Percentiles rank a stretch among this genome's conserved stretches.
phyloP scores from a whole-genome alignment of 1,140 invertebrate genomes.

The Eumeta japonica region DNA sequence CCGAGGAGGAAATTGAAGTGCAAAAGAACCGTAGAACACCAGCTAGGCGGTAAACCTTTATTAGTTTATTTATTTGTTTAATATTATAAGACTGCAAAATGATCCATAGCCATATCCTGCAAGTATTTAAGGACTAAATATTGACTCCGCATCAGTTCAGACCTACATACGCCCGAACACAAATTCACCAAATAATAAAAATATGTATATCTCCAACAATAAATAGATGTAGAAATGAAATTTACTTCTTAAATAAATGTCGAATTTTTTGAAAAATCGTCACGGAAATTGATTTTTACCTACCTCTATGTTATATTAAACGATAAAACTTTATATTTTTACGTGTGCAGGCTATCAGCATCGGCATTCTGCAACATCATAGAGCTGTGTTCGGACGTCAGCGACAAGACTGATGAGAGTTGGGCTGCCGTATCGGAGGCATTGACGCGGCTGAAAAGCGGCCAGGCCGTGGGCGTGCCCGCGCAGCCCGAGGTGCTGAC shows the following conservation, averaged over 20 bases:
- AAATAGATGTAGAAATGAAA: not conserved
- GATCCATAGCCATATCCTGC: not conserved
- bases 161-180: too few relatives aligned
- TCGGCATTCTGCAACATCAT: constrained; percentile 29
- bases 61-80: too few relatives aligned
- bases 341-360: constrained; percentile 30
- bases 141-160: too few relatives aligned
- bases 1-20: constrained; percentile 21
- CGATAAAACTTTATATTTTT: not conserved
- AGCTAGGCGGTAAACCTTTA: constrained; percentile 22
- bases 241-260: not conserved
- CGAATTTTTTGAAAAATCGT: not conserved
- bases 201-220: not conserved
- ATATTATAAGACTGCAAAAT: not conserved
- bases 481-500: constrained; percentile 17
- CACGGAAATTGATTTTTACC: not conserved
- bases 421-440: constrained; percentile 23
- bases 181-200: constrained; percentile 1
- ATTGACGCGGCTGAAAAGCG: constrained; percentile 17
- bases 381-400: constrained; percentile 25
- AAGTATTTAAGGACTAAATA: too few relatives aligned
- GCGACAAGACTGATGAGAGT: constrained; percentile 15
- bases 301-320: not conserved
- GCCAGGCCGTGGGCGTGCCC: constrained; percentile 25
- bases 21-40: constrained; percentile 23